Conservation (phyloP, 30 jellyfish, hydroid and myxozoan genomes). For the Morbakka virulenta region DNA sequence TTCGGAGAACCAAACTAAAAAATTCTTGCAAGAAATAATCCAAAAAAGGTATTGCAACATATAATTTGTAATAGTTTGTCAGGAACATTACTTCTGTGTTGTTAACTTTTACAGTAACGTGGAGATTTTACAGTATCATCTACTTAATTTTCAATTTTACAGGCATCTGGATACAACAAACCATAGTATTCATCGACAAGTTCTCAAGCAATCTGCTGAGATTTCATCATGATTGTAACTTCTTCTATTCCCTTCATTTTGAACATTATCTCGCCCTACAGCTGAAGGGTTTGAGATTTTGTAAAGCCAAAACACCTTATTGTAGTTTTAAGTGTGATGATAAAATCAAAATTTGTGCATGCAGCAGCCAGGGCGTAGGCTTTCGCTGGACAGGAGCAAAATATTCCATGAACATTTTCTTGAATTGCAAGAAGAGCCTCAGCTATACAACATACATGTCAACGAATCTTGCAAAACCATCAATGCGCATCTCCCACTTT, state of each 20-base stretch:
- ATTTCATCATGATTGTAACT: not conserved
- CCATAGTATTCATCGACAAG: slow-evolving; percentile 1
- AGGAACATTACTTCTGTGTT: not conserved
- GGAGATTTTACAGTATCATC: slow-evolving; percentile 11
- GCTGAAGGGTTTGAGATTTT: slow-evolving; percentile 6
- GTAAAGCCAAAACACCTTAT: slow-evolving; percentile 3
- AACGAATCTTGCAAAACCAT: not conserved
- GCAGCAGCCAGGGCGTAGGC: not conserved
- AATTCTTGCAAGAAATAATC: slow-evolving; percentile 1
- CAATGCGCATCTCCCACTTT: not conserved
- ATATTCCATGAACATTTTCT: slow-evolving; percentile 9
- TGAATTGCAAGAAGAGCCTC: not conserved
- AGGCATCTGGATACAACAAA: slow-evolving; percentile 4
- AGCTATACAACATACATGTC: not conserved
- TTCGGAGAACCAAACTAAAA: not conserved
- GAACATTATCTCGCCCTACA: not conserved
- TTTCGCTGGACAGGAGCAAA: not conserved
- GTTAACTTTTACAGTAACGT: not conserved
- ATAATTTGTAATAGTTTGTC: not conserved
- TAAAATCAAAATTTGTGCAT: not conserved
- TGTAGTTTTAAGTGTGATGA: not conserved
- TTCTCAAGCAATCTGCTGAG: not conserved
- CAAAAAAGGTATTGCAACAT: slow-evolving; percentile 4
- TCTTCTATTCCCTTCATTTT: not conserved
- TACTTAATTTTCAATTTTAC: not conserved